Percentiles rank a stretch among this genome's conserved stretches.
Evolutionary conservation across 2,113 vertebrate species (phyloP).

Genomic region (Corythaixoides concolor): DNA sequence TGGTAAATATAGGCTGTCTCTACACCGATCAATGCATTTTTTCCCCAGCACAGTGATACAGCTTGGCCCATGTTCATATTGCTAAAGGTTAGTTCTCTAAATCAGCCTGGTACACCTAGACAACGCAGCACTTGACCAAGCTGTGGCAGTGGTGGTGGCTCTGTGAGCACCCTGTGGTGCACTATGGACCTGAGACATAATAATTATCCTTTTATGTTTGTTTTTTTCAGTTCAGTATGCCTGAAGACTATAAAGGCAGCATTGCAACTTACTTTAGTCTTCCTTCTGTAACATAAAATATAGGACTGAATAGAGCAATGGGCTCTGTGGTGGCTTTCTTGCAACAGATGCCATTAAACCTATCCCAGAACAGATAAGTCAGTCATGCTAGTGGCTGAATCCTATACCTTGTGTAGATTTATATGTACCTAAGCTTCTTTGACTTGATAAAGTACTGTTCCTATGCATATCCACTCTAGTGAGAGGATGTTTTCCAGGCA

Average conservation of each 20-base stretch:
- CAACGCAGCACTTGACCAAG: neutral
- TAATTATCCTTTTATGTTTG: neutral
- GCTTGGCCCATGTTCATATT: too few species aligned
- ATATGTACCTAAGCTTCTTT: neutral
- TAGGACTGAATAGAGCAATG: neutral
- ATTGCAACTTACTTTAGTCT: neutral
- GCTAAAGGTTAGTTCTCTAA: neutral
- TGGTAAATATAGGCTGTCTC: neutral
- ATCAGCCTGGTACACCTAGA: neutral
- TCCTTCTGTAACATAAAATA: neutral
- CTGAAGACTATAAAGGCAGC: neutral
- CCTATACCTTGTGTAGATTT: neutral
- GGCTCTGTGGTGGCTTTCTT: neutral
- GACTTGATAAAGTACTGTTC: neutral
- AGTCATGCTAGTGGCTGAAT: neutral
- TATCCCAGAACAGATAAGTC: neutral
- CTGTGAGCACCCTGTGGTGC: neutral
- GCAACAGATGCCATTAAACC: neutral
- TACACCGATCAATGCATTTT: neutral
- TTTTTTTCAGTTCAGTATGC: neutral
- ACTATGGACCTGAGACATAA: neutral
- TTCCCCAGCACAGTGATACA: neutral
- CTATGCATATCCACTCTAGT: neutral
- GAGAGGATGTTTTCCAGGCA: neutral
- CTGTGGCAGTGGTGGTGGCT: neutral